These are phyloP conservation scores for Neopelma chrysocephalum DNA, from an alignment of 2,797 vertebrate genomes.

Conservation along the genomic window DNA sequence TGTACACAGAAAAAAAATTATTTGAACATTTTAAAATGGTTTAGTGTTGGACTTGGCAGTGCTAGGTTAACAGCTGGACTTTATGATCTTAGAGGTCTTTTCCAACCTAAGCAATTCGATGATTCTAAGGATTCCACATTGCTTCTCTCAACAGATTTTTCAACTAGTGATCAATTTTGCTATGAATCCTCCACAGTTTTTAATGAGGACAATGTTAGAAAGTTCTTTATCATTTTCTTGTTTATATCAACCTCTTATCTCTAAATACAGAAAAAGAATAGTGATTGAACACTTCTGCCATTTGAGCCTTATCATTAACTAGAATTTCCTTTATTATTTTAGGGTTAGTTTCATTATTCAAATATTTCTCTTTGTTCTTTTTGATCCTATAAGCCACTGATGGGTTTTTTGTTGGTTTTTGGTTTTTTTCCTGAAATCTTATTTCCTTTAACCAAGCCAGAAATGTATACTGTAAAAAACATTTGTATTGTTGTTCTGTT, in stretches of 20 bases:
- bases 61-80: neutral
- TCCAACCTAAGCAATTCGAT: neutral
- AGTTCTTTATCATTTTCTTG: neutral
- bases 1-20: neutral
- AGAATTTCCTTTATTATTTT: neutral
- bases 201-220: neutral
- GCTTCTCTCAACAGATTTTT: neutral
- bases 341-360: neutral
- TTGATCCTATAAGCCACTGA: neutral
- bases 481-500: neutral
- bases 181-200: neutral
- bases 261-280: neutral
- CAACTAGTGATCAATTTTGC: neutral
- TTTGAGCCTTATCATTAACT: neutral
- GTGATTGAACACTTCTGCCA: neutral
- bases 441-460: neutral
- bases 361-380: neutral
- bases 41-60: neutral
- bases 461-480: neutral
- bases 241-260: neutral
- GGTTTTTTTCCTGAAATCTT: neutral
- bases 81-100: neutral
- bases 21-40: neutral
- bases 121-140: neutral
- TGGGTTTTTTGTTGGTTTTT: fast-evolving